Conservation (phyloP, 1,140 invertebrate species). For the Bombus vancouverensis region DNA sequence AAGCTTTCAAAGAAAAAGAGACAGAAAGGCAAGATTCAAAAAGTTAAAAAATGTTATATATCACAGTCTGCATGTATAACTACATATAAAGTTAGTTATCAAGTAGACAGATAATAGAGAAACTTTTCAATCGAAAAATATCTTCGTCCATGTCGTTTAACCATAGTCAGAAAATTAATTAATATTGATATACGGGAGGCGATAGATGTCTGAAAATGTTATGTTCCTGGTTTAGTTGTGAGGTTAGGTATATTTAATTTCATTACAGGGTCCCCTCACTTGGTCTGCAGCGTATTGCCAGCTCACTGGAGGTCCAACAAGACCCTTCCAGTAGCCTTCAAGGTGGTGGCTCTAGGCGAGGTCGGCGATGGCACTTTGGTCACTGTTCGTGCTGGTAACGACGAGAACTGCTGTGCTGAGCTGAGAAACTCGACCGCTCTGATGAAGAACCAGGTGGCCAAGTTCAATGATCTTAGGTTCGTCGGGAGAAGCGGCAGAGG, state of each 20-base stretch:
- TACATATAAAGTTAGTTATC: too few relatives aligned
- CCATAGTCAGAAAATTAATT: neutral
- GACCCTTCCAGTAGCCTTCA: constrained; percentile 96
- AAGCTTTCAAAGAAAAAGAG: too few relatives aligned
- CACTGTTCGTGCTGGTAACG: constrained; percentile 97
- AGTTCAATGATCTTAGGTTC: constrained; percentile 98
- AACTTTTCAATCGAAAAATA: too few relatives aligned
- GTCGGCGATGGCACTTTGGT: constrained; percentile 98
- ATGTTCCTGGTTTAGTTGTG: neutral
- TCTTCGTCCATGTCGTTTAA: too few relatives aligned
- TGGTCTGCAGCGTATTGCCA: constrained; percentile 96
- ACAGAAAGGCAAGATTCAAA: too few relatives aligned
- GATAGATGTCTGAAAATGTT: neutral
- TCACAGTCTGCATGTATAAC: too few relatives aligned
- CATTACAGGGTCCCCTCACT: constrained; percentile 88
- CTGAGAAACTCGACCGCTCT: constrained; percentile 95
- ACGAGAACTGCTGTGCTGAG: constrained; percentile 98
- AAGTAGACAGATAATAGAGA: too few relatives aligned
- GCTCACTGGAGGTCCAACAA: constrained; percentile 99
- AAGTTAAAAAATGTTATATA: too few relatives aligned
- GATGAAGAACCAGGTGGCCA: constrained; percentile 99
- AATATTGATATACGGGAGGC: neutral
- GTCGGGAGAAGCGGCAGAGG: constrained; percentile 98
- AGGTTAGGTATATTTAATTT: neutral
- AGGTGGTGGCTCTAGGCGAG: constrained; percentile 95